Base-by-base conservation (phyloP, 2,113 vertebrate species). In the Plectropomus leopardus region DNA sequence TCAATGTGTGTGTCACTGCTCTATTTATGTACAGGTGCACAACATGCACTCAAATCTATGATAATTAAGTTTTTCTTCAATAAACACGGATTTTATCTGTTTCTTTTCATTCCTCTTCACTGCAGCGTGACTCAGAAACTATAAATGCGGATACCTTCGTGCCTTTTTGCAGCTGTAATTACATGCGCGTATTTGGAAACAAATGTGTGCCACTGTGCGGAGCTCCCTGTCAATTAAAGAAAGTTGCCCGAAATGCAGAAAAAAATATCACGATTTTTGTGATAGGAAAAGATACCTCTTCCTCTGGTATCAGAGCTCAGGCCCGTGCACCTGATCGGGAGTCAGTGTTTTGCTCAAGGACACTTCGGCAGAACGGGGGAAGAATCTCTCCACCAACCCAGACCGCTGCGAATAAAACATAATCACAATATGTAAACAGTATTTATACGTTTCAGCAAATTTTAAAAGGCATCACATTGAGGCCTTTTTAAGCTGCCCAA, bases 31-130 rank as follows among this genome's bases (percentile, higher is more conserved):
- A 0, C 30, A n/a, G 3, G 26, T 47, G 26, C 55, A 8, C 21
- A 36, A 8, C 21, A 36, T 13, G 69, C 8, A n/a, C 17, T 48
- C 63, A 59, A 4, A 21, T 50, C 36, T 24, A 2, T 28, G 16
- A 40, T 40, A 36, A 7, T 58, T 13, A 23, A n/a, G n/a, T 45
- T 28, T 21, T 3, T 19, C 63, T 63, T 15, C 5, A 83, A 83
- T 85, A 66, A 85, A 88, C 23, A 42, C 44, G 3, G 40, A 21
- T 5, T 72, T 64, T 11, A 44, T 57, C 24, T 26, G 19, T 57
- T 82, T 86, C 40, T 66, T 59, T 51, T 59, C 26, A 9, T 61
- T 80, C 9, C 11, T 44, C 23, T 16, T 8, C 28, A 21, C 3
- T 26, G 32, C n/a, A n/a, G n/a, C 5, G 2, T 2, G 21, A 40